Conservation (phyloP, 2,113 vertebrate species). For the Myotis brandtii region DNA sequence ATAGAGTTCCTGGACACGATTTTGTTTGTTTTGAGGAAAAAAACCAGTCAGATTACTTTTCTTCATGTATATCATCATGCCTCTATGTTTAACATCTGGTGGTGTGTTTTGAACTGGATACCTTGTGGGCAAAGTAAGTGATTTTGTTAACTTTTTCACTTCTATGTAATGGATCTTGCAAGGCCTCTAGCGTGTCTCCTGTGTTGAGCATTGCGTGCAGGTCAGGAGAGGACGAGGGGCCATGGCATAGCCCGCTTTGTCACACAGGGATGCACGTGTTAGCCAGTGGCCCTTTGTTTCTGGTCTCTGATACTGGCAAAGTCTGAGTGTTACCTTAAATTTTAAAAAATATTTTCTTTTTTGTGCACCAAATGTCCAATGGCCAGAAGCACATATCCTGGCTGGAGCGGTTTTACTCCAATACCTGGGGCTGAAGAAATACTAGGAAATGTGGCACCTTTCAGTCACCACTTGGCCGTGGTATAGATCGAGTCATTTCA, state of each 20-base stretch:
- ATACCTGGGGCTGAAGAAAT: rapidly evolving
- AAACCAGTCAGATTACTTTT: slow-evolving; percentile 93
- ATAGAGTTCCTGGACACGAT: slow-evolving; percentile 94
- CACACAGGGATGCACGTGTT: rapidly evolving
- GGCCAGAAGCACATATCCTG: neutral
- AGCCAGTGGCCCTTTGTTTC: neutral
- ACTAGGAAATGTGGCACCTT: neutral
- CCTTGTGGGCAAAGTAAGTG: slow-evolving; percentile 94
- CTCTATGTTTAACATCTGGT: slow-evolving; percentile 96
- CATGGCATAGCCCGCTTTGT: rapidly evolving
- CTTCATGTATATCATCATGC: slow-evolving; percentile 94
- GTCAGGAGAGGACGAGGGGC: neutral
- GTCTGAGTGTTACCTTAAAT: neutral
- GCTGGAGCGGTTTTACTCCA: neutral
- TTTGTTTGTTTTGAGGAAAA: slow-evolving; percentile 94
- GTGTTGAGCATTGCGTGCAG: rapidly evolving
- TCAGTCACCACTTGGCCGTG: neutral
- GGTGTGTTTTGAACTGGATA: slow-evolving; percentile 96
- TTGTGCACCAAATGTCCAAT: neutral
- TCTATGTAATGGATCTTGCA: slow-evolving; percentile 20
- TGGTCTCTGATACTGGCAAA: neutral
- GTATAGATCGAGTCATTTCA: neutral
- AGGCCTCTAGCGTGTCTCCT: neutral
- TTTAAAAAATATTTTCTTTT: neutral
- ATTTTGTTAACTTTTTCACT: neutral